Conservation (phyloP, 2,113 vertebrate genomes). For the Passer domesticus region DNA sequence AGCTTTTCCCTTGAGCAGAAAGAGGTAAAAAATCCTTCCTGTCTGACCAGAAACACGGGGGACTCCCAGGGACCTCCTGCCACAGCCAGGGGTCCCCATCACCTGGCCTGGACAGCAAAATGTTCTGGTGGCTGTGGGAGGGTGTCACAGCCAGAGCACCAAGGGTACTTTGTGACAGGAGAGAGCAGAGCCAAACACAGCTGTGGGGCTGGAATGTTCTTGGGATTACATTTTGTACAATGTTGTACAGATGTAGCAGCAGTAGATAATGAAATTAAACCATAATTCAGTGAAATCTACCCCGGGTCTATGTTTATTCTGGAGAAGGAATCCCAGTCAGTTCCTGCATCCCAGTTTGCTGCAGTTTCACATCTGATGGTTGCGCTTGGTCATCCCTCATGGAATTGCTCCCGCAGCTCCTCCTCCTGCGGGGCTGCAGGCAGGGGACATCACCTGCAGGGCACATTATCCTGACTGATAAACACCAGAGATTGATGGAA, state of each 20-base stretch:
- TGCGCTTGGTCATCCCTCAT: neutral
- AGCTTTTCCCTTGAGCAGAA: neutral
- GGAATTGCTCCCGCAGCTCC: neutral
- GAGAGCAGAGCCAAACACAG: neutral
- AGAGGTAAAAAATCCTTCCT: neutral
- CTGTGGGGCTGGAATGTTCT: neutral
- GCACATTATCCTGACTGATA: neutral
- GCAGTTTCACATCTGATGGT: neutral
- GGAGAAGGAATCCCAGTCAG: neutral
- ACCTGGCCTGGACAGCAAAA: neutral
- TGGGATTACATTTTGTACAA: neutral
- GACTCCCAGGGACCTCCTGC: neutral
- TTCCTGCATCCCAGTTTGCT: neutral
- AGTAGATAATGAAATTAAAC: neutral
- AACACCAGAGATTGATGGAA: neutral
- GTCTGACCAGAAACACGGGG: neutral
- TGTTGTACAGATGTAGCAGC: neutral
- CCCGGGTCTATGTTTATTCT: neutral
- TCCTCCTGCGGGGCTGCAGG: neutral
- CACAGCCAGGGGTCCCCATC: neutral
- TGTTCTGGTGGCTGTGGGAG: neutral
- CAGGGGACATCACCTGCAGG: neutral
- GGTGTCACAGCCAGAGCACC: neutral
- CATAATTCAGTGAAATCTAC: neutral
- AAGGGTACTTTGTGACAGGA: neutral